These are phyloP conservation scores for Drosophila subobscura DNA, from an alignment of 1,140 invertebrate species.

Conservation along the genomic window DNA sequence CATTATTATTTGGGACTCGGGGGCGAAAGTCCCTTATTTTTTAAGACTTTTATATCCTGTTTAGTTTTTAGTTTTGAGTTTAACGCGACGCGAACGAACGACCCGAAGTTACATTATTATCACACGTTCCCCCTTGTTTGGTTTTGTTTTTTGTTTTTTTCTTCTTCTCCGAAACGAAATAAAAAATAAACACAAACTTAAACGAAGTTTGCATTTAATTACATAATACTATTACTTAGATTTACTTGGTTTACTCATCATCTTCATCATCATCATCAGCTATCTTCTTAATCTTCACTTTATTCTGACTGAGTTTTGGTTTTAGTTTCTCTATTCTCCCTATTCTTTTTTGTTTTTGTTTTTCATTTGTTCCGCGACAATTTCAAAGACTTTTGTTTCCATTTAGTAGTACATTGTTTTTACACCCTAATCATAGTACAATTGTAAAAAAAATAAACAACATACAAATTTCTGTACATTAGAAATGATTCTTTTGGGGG, in stretches of 20 bases:
- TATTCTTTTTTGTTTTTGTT: constrained; percentile 31
- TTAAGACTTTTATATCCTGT: constrained; percentile 7
- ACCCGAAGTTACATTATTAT: constrained; percentile 82
- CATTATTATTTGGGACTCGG: constrained; percentile 77
- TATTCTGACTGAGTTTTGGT: constrained; percentile 46
- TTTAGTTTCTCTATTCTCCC: constrained; percentile 34
- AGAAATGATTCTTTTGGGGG: constrained; percentile 37
- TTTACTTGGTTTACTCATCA: constrained; percentile 52
- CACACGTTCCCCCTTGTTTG: constrained; percentile 74
- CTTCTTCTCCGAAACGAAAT: constrained; percentile 55
- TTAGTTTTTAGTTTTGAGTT: constrained; percentile 44
- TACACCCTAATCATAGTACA: constrained; percentile 69
- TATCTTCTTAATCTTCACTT: constrained; percentile 27
- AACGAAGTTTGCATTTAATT: constrained; percentile 61
- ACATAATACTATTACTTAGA: constrained; percentile 80
- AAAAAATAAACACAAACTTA: constrained; percentile 53
- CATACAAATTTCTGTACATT: constrained; percentile 52
- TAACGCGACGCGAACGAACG: constrained; percentile 82
- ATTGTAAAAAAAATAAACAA: constrained; percentile 54
- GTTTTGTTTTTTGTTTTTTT: constrained; percentile 22
- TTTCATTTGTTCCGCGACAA: constrained; percentile 72
- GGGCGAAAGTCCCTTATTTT: constrained; percentile 79
- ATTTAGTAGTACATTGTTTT: constrained; percentile 64
- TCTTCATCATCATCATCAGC: background rate
- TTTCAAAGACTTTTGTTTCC: constrained; percentile 78